These are phyloP conservation scores for Amphipoea oculea DNA, from an alignment of 2,888 invertebrate species.

Conservation along the genomic window DNA sequence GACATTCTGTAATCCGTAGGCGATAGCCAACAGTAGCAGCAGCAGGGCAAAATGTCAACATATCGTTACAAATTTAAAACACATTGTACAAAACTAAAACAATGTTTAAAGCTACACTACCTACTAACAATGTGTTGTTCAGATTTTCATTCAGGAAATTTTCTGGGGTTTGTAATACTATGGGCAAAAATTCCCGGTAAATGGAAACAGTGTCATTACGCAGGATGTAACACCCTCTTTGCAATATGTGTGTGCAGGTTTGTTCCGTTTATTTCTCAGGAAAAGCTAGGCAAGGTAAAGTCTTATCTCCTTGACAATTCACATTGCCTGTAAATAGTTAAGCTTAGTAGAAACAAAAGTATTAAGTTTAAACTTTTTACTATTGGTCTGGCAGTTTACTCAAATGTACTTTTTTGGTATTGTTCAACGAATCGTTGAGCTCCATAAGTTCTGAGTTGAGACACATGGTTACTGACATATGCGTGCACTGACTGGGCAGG, in stretches of 20 bases:
- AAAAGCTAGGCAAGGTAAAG: neutral
- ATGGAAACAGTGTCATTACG: neutral
- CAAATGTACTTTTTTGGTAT: too few relatives aligned
- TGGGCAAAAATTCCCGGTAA: slow-evolving; percentile 1
- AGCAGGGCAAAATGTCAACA: neutral
- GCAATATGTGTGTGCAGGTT: neutral
- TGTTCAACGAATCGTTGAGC: neutral
- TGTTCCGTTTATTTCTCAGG: neutral
- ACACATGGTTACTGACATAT: neutral
- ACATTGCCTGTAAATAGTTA: neutral
- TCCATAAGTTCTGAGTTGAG: neutral
- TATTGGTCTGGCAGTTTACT: neutral
- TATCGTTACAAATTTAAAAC: neutral
- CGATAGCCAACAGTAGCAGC: too few relatives aligned
- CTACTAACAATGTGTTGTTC: neutral
- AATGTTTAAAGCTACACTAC: neutral
- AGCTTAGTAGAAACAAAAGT: neutral
- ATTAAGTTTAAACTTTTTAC: neutral
- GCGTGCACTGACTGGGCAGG: neutral
- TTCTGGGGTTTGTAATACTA: neutral
- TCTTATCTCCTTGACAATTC: neutral
- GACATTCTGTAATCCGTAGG: too few relatives aligned
- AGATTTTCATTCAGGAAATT: slow-evolving; percentile 2
- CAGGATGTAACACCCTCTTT: neutral
- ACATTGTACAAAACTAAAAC: neutral